These are phyloP conservation scores for Willowsia nigromaculata DNA, from an alignment of 2,888 invertebrate genomes.

Conservation along the genomic window DNA sequence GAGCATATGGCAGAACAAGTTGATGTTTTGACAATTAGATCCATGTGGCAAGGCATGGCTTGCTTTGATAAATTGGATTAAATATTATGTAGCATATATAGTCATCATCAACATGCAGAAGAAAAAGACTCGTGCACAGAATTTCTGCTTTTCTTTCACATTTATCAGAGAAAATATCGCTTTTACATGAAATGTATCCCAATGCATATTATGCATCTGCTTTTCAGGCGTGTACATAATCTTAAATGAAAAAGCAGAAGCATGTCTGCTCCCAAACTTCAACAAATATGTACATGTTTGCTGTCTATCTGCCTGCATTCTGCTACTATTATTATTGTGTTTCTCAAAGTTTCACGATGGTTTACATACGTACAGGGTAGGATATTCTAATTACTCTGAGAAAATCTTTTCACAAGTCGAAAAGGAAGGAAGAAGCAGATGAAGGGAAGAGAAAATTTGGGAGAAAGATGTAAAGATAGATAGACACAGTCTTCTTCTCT, in stretches of 20 bases:
- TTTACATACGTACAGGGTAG: neutral
- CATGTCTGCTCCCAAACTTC: neutral
- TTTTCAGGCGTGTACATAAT: neutral
- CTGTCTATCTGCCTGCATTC: neutral
- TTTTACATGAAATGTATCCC: neutral
- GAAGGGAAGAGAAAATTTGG: slow-evolving; percentile 7
- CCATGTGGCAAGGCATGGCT: slow-evolving; percentile 27
- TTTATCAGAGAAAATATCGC: slow-evolving; percentile 4
- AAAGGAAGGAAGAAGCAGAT: slow-evolving; percentile 12
- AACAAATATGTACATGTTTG: neutral
- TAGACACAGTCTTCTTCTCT: neutral
- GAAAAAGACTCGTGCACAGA: neutral
- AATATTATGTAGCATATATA: slow-evolving; percentile 1
- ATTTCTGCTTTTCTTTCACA: slow-evolving; percentile 35
- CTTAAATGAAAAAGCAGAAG: neutral
- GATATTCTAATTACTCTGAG: slow-evolving; percentile 30
- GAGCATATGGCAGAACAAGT: slow-evolving; percentile 24
- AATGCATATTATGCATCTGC: neutral
- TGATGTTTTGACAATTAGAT: slow-evolving; percentile 38
- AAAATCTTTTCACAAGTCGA: neutral
- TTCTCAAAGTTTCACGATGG: neutral
- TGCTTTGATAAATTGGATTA: slow-evolving; percentile 52
- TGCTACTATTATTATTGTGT: neutral
- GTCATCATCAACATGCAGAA: neutral
- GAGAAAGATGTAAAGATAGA: slow-evolving; percentile 16